A percentile compares a stretch with the other conserved stretches of the same genome.
These are phyloP conservation scores for Neodiprion pinetum DNA, from an alignment of 1,140 invertebrate species.

Conservation along the genomic window DNA sequence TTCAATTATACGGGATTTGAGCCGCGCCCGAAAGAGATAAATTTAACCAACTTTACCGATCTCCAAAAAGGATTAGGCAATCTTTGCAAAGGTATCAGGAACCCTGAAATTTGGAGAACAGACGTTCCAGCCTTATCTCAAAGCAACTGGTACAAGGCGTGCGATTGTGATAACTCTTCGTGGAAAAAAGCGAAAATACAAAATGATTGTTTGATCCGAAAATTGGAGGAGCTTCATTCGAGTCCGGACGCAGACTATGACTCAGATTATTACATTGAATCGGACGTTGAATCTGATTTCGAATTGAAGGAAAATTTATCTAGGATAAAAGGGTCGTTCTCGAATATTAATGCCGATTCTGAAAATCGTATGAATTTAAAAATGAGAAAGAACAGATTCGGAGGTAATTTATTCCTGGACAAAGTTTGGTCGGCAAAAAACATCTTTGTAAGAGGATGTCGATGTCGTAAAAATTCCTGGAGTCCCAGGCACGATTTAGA, in stretches of 20 bases:
- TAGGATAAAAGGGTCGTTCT: background rate
- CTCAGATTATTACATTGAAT: background rate
- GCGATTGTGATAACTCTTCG: background rate
- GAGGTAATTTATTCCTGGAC: background rate
- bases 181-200: background rate
- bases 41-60: background rate
- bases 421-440: background rate
- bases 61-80: background rate
- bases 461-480: background rate
- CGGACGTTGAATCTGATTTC: background rate
- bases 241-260: background rate
- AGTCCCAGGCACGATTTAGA: background rate
- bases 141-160: background rate
- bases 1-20: background rate
- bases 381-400: background rate
- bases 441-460: background rate
- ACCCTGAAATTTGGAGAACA: background rate
- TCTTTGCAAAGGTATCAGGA: background rate
- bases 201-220: background rate
- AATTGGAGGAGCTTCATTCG: background rate
- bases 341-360: background rate
- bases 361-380: background rate
- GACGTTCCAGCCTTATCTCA: background rate
- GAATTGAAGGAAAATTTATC: background rate
- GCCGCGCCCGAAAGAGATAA: background rate